phyloP scores from a whole-genome alignment of 1,140 invertebrate genomes.

The Linepithema humile region DNA sequence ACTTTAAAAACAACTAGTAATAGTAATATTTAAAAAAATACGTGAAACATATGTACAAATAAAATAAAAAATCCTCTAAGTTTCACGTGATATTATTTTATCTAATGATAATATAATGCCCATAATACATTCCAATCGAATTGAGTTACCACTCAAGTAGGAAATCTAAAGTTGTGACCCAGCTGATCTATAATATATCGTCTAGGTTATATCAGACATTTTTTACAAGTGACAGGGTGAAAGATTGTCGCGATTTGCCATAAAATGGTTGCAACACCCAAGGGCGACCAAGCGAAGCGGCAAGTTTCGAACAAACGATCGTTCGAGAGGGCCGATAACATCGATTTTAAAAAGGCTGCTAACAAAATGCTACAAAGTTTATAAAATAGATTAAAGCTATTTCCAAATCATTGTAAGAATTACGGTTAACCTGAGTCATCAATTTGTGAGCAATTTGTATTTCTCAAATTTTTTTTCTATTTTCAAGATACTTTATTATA shows the following conservation, averaged over 20 bases:
- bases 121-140: slow-evolving; percentile 19
- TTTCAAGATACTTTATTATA: no score
- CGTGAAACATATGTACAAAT: no score
- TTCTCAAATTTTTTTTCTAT: no score
- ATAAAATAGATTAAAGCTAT: background rate
- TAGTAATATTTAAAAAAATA: background rate
- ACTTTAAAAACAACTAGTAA: background rate
- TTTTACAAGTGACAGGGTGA: slow-evolving; percentile 61
- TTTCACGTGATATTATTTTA: background rate
- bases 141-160: slow-evolving; percentile 55
- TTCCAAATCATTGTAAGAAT: background rate
- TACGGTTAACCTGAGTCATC: background rate
- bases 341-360: slow-evolving; percentile 48
- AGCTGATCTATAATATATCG: slow-evolving; percentile 55
- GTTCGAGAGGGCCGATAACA: slow-evolving; percentile 14
- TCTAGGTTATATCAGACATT: slow-evolving; percentile 56
- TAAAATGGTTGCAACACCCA: slow-evolving; percentile 64
- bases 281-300: slow-evolving; percentile 58
- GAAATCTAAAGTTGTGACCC: slow-evolving; percentile 47
- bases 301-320: slow-evolving; percentile 62
- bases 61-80: background rate
- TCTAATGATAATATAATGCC: background rate
- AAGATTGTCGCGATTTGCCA: slow-evolving; percentile 67
- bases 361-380: slow-evolving; percentile 4
- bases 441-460: no score